Evolutionary conservation across 1,140 invertebrate genomes (phyloP).

Genomic region (Drosophila cardini): DNA sequence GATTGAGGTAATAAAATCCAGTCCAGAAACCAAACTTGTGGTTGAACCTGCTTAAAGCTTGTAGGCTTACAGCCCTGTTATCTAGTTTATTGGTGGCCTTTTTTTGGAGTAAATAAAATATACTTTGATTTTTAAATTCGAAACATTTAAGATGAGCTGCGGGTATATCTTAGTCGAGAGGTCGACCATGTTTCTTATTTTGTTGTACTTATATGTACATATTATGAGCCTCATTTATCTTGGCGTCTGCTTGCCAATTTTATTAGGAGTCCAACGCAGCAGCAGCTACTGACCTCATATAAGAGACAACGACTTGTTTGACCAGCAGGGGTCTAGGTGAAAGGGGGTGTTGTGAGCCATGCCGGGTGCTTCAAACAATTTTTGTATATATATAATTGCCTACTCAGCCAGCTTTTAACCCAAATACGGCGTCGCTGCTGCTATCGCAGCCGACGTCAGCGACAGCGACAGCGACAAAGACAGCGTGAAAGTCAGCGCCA

Average conservation of each 20-base stretch:
- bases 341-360: not conserved
- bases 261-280: not conserved
- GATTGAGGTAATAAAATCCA: no score
- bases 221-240: not conserved
- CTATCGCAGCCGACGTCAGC: not conserved
- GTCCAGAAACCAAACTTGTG: no score
- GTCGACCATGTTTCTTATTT: no score
- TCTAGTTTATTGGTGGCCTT: no score
- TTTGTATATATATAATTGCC: slow-evolving; percentile 63
- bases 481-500: not conserved
- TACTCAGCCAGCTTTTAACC: slow-evolving; percentile 68
- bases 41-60: no score
- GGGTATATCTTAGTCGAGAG: no score
- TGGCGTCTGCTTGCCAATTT: not conserved
- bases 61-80: no score
- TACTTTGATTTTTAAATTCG: no score
- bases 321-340: not conserved
- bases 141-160: no score
- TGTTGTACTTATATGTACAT: not conserved
- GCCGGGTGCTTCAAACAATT: slow-evolving; percentile 51
- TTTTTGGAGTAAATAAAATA: no score
- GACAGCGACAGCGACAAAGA: not conserved
- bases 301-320: slow-evolving; percentile 22
- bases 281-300: slow-evolving; percentile 59
- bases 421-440: slow-evolving; percentile 55